Conservation (phyloP, 1,140 invertebrate species). For the Drosophila pachea region DNA sequence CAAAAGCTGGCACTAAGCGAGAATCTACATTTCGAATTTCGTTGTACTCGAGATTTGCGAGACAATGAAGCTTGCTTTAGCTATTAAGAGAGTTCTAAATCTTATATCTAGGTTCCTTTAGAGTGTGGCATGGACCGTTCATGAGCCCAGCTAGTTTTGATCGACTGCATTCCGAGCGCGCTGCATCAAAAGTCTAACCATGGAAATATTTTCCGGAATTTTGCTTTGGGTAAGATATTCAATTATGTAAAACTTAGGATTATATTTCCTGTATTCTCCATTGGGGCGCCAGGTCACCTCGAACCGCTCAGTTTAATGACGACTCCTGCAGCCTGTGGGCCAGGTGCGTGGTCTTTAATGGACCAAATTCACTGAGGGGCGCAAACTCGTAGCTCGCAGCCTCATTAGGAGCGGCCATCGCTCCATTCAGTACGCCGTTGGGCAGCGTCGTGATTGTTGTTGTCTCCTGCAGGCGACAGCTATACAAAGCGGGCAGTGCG, state of each 20-base stretch:
- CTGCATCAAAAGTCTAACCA: no score
- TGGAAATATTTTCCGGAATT: background rate
- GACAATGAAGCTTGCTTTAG: background rate
- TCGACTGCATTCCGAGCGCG: no score
- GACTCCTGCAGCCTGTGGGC: conserved; percentile 55
- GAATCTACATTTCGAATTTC: background rate
- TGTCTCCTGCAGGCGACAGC: conserved; percentile 73
- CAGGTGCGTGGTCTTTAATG: conserved; percentile 32
- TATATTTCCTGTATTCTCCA: conserved; percentile 65
- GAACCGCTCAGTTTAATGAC: conserved; percentile 45
- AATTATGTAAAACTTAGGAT: conserved; percentile 23
- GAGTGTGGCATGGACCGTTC: no score
- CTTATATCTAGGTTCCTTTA: no score
- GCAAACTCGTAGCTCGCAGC: conserved; percentile 48
- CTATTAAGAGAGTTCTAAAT: no score
- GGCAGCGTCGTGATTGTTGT: conserved; percentile 70
- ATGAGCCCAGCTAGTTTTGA: no score
- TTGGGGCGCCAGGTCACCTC: conserved; percentile 1
- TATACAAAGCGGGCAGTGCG: background rate
- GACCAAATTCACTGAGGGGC: conserved; percentile 46
- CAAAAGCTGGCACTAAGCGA: background rate
- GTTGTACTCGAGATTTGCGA: background rate
- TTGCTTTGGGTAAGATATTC: conserved; percentile 5
- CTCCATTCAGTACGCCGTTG: conserved; percentile 56
- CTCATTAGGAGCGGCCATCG: conserved; percentile 40